Conservation (phyloP, 2,113 vertebrate species). For the Numenius arquata region DNA sequence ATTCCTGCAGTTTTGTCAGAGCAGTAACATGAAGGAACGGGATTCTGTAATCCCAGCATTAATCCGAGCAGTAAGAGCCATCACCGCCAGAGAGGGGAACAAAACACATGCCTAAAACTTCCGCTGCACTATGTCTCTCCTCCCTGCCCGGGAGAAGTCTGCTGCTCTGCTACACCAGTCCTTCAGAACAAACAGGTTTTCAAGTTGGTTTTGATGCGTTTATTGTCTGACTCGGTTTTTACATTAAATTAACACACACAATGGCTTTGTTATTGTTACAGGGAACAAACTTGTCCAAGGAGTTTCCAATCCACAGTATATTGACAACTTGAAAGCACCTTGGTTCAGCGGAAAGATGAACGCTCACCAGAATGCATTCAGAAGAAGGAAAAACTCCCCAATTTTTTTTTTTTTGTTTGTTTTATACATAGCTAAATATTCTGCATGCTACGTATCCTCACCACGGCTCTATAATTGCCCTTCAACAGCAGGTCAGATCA, state of each 20-base stretch:
- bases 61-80: not conserved
- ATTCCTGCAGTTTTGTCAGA: not conserved
- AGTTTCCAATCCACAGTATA: not conserved
- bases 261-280: not conserved
- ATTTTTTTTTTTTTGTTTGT: not conserved
- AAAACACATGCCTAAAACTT: not conserved
- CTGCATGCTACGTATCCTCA: not conserved
- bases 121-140: not conserved
- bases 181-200: not conserved
- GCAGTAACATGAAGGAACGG: not conserved
- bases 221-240: conserved; percentile 30
- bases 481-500: not conserved
- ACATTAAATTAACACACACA: conserved; percentile 1
- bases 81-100: not conserved
- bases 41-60: not conserved
- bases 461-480: not conserved
- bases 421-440: not conserved
- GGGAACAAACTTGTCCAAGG: not conserved
- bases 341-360: not conserved
- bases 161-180: not conserved
- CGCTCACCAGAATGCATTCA: not conserved
- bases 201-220: not conserved
- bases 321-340: not conserved
- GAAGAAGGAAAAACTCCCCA: not conserved
- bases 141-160: not conserved